phyloP scores from a whole-genome alignment of 2,888 invertebrate genomes.

The Clivina fossor region DNA sequence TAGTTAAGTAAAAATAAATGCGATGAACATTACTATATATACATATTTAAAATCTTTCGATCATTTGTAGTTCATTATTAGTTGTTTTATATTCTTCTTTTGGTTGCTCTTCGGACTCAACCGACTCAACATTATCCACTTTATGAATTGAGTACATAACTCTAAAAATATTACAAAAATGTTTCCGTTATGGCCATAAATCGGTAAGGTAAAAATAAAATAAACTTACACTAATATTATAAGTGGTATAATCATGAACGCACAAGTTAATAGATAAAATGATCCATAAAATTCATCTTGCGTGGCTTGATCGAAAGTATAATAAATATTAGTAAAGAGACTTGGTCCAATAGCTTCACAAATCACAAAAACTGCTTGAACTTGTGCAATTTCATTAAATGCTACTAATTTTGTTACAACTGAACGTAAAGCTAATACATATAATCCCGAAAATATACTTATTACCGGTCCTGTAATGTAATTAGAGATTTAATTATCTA shows the following conservation, averaged over 20 bases:
- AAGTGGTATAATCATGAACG: background rate
- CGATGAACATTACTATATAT: too few relatives aligned
- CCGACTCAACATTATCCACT: too few relatives aligned
- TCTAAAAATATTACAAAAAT: too few relatives aligned
- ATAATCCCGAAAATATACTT: conserved; percentile 20
- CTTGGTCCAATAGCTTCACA: conserved; percentile 18
- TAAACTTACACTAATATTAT: conserved; percentile 20
- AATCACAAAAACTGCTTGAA: conserved; percentile 17
- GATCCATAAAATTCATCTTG: background rate
- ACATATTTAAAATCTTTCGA: too few relatives aligned
- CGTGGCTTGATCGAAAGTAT: conserved; percentile 2
- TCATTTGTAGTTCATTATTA: too few relatives aligned
- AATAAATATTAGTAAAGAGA: conserved; percentile 9
- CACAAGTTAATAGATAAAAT: conserved; percentile 10
- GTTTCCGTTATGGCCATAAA: too few relatives aligned
- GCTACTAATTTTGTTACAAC: conserved; percentile 19
- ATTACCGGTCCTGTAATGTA: conserved; percentile 13
- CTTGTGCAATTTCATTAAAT: conserved; percentile 15
- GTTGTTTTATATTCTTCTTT: too few relatives aligned
- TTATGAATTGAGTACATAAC: too few relatives aligned
- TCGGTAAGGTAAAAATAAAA: background rate
- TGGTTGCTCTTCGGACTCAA: too few relatives aligned
- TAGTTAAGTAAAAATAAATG: too few relatives aligned
- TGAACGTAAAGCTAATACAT: conserved; percentile 11
- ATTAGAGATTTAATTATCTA: background rate